Conservation (phyloP, 2,888 invertebrate species). For the Pseudococcus jackbeardsleyi region DNA sequence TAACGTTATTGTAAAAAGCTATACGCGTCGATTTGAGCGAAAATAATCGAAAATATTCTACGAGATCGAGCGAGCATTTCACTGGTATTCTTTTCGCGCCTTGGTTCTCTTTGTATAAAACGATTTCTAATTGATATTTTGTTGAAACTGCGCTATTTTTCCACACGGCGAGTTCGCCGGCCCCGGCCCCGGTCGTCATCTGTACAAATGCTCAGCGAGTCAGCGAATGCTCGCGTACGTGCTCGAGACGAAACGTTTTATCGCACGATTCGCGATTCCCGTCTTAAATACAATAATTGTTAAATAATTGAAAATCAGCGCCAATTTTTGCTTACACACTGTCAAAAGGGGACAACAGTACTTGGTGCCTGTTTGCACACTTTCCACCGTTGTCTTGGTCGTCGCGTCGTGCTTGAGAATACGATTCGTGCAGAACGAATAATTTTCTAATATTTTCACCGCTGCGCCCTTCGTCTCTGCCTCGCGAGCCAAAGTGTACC, state of each 20-base stretch:
- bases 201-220: constrained; percentile 57
- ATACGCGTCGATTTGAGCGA: neutral
- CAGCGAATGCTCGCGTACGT: constrained; percentile 49
- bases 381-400: constrained; percentile 14
- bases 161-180: neutral
- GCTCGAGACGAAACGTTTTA: constrained; percentile 58
- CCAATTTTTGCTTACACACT: constrained; percentile 61
- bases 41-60: constrained; percentile 45
- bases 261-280: constrained; percentile 58
- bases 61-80: neutral
- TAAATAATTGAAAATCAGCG: constrained; percentile 58
- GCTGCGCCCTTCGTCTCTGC: neutral
- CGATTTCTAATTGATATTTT: constrained; percentile 63
- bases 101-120: neutral
- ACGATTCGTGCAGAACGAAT: constrained; percentile 62
- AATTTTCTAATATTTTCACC: constrained; percentile 61
- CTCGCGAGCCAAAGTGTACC: neutral
- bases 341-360: constrained; percentile 51
- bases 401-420: constrained; percentile 37
- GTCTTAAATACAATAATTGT: constrained; percentile 60
- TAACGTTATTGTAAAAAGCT: neutral
- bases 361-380: constrained; percentile 50
- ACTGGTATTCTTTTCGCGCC: neutral
- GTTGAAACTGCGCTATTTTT: neutral
- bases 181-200: neutral